Evolutionary conservation across 2,113 vertebrate genomes (phyloP), one percentile per base, ranked within the genome.

Genomic region (Hippocampus guttulatus): DNA sequence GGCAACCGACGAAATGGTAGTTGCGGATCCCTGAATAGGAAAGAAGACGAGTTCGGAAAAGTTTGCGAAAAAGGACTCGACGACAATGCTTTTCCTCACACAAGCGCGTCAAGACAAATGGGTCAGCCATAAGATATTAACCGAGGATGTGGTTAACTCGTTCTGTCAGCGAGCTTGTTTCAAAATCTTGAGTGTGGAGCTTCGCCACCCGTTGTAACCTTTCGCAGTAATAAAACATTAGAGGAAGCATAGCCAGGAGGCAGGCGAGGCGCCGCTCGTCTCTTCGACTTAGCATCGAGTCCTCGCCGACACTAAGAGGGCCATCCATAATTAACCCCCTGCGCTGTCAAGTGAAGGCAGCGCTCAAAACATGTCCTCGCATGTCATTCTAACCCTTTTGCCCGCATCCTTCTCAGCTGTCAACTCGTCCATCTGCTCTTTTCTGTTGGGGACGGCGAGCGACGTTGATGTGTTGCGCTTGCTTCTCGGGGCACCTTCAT

Each of bases 281-380:
- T 73, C 70, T 79, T 67, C 30, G 74, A 81, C 77, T 89, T 76
- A 76, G 79, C 45, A 75, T 76, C 74, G 70, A 81, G 78, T 45
- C 68, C 68, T 72, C 16, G 30, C 79, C 75, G 78, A 74, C 80
- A 75, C 49, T 68, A 78, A 82, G 72, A 62, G 79, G 88, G 82
- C 77, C 85, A 88, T 87, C 70, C 86, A 89, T 90, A 90, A 91
- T 92, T 89, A 88, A 90, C 85, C 84, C 73, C 16, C 33, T 33
- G 64, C 74, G 45, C 82, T 83, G 87, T 85, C 85, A 80, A 76
- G 82, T 88, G 79, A 70, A 74, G 73, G 76, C 79, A 77, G 77
- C 79, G 82, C 82, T 82, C 85, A 77, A 51, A 85, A 82, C 87
- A 83, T 87, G 88, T 88, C 84, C 86, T 83, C 79, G 75, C 82